A percentile compares a stretch with the other conserved stretches of the same genome.
These are phyloP conservation scores for Cyanistes caeruleus DNA, from an alignment of 2,113 vertebrate genomes.

Conservation along the genomic window DNA sequence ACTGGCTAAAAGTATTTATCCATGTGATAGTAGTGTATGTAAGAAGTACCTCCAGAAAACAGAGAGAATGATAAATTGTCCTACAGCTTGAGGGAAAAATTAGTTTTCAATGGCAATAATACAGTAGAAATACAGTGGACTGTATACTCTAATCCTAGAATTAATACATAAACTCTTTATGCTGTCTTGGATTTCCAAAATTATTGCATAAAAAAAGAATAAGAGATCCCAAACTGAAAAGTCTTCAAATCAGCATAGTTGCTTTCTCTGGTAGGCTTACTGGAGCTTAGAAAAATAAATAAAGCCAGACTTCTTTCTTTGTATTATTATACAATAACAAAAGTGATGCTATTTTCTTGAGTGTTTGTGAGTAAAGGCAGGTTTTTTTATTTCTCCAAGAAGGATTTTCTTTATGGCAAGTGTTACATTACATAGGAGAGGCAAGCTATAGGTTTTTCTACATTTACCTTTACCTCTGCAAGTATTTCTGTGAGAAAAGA, in stretches of 20 bases:
- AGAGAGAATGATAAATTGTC: background rate
- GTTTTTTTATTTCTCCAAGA: background rate
- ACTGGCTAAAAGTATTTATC: background rate
- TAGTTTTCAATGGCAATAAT: background rate
- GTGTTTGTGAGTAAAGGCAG: background rate
- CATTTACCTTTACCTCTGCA: constrained; percentile 14
- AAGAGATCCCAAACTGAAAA: background rate
- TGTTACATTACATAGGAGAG: background rate
- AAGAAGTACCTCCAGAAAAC: background rate
- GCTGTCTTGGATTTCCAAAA: background rate
- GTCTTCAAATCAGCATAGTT: background rate
- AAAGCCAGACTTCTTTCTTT: background rate
- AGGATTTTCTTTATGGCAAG: background rate
- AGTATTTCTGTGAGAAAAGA: background rate
- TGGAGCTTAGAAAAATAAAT: background rate
- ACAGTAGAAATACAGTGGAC: background rate
- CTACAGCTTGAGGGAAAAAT: background rate
- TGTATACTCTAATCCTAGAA: background rate
- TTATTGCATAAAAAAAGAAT: background rate
- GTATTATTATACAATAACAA: background rate
- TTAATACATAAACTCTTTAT: background rate
- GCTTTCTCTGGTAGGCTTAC: background rate
- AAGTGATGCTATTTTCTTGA: background rate
- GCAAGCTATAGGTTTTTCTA: background rate
- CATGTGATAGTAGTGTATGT: background rate